These are phyloP conservation scores for Hoplostethus atlanticus DNA, from an alignment of 2,797 vertebrate species.

Conservation along the genomic window DNA sequence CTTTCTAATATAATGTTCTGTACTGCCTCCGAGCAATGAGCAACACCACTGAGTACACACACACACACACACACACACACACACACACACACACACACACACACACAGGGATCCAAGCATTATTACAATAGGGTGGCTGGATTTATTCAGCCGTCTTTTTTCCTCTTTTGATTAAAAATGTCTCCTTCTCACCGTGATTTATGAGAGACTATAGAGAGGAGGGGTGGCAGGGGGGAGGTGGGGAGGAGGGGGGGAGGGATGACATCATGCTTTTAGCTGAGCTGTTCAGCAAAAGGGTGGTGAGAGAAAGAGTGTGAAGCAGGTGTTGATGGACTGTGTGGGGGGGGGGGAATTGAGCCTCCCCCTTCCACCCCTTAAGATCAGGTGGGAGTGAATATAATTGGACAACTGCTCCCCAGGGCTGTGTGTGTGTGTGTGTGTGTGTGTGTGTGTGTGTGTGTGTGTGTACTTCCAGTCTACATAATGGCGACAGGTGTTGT, in stretches of 20 bases:
- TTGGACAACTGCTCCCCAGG: conserved; percentile 65
- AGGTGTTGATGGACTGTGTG: conserved; percentile 43
- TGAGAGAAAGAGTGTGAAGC: neutral
- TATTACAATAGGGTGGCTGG: conserved; percentile 66
- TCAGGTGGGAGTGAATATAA: conserved; percentile 72
- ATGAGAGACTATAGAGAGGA: conserved; percentile 70
- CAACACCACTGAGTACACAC: too few relatives aligned
- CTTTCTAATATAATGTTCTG: too few relatives aligned
- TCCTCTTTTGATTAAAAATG: conserved; percentile 86
- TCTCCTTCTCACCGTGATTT: conserved; percentile 82
- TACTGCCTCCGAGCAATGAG: too few relatives aligned
- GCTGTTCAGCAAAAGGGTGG: conserved; percentile 59
- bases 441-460: conserved; percentile 32
- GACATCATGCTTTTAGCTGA: conserved; percentile 82
- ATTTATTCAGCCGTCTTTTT: conserved; percentile 82
- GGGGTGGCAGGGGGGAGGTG: conserved; percentile 43
- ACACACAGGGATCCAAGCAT: conserved; percentile 56
- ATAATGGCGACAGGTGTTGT: conserved; percentile 37
- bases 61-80: conserved; percentile 20
- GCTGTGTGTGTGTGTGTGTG: conserved; percentile 28
- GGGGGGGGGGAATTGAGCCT: neutral
- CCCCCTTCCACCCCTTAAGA: conserved; percentile 13
- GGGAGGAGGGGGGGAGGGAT: conserved; percentile 49
- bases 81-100: conserved; percentile 29
- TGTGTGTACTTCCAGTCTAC: conserved; percentile 30